A percentile compares a stretch with the other conserved stretches of the same genome.
Conservation (phyloP, 2,797 vertebrate species). For the Melanotaenia trifasciata region DNA sequence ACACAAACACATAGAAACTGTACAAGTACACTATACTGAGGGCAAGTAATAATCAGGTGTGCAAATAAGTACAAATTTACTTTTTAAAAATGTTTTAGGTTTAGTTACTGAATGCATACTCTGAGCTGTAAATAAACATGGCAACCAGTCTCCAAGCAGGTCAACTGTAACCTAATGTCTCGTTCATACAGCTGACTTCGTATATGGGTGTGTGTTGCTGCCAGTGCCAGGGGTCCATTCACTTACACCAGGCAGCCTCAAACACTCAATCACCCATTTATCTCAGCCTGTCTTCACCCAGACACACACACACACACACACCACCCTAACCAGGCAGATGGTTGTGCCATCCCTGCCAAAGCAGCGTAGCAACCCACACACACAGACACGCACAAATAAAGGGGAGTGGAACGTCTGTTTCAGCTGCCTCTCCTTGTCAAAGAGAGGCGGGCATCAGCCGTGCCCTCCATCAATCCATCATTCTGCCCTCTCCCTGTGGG, state of each 20-base stretch:
- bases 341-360: conserved; percentile 61
- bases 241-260: conserved; percentile 64
- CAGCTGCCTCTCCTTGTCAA: conserved; percentile 74
- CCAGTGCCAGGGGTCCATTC: conserved; percentile 72
- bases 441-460: conserved; percentile 65
- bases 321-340: conserved; percentile 56
- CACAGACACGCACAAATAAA: conserved; percentile 64
- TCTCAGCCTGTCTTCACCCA: conserved; percentile 68
- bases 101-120: not conserved
- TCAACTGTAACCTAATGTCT: conserved; percentile 81
- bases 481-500: conserved; percentile 29
- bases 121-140: conserved; percentile 57
- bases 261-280: conserved; percentile 78
- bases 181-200: conserved; percentile 76
- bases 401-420: conserved; percentile 77
- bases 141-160: conserved; percentile 72
- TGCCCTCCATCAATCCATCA: conserved; percentile 74
- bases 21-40: not conserved
- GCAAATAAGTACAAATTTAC: too few relatives aligned
- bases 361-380: conserved; percentile 47
- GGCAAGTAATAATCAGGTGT: too few relatives aligned
- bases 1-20: not conserved
- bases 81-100: too few relatives aligned
- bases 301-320: conserved; percentile 44
- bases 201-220: conserved; percentile 40